Conservation (phyloP, 2,113 vertebrate genomes). For the Lagopus leucura region DNA sequence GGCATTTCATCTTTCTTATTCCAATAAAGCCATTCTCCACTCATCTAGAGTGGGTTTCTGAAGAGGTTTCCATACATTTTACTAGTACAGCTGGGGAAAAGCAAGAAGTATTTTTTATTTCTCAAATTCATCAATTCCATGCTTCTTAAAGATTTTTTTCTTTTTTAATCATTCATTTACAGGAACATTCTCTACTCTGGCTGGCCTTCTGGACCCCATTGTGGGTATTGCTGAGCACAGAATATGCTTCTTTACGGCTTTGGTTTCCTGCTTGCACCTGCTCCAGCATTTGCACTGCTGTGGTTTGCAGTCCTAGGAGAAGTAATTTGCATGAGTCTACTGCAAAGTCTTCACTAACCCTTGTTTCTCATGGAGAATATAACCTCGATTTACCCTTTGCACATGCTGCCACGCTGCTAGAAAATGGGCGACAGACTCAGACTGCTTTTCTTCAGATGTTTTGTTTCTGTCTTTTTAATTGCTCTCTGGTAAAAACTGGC, state of each 20-base stretch:
- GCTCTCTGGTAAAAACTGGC: not conserved
- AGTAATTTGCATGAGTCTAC: not conserved
- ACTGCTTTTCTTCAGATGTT: not conserved
- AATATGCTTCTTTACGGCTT: not conserved
- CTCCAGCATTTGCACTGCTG: not conserved
- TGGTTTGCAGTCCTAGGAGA: not conserved
- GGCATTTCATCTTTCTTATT: not conserved
- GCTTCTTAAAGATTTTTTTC: not conserved
- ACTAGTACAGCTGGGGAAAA: not conserved
- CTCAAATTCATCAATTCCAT: not conserved
- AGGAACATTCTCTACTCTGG: not conserved
- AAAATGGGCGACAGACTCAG: not conserved
- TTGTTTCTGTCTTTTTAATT: not conserved
- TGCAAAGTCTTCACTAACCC: not conserved
- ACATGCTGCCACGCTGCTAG: not conserved
- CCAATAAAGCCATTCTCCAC: not conserved
- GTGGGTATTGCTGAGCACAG: not conserved
- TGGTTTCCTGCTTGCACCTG: not conserved
- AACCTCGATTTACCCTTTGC: not conserved
- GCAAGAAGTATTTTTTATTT: not conserved
- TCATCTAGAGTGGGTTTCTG: not conserved
- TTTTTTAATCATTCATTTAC: not conserved
- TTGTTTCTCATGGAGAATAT: not conserved
- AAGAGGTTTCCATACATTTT: not conserved
- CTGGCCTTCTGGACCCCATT: not conserved